A percentile compares a stretch with the other conserved stretches of the same genome.
Evolutionary conservation across 2,888 invertebrate species (phyloP).

Genomic region (Pomacea canaliculata): DNA sequence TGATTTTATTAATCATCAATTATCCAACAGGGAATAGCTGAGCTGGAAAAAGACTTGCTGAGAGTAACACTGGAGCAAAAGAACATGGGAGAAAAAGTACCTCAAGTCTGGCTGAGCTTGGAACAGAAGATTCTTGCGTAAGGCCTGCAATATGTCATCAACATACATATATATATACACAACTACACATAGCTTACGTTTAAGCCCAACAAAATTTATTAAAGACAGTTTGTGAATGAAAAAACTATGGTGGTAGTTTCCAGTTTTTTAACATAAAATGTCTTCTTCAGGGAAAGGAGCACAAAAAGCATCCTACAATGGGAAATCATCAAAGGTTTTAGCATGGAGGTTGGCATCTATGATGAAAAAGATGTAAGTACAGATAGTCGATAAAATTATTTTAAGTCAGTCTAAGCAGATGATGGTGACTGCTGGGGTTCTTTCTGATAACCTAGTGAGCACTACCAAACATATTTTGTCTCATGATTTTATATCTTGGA

Average conservation of each 20-base stretch:
- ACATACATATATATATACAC: not conserved
- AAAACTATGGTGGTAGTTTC: no score
- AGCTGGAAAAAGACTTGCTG: slow-evolving; percentile 57
- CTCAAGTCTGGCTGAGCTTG: slow-evolving; percentile 67
- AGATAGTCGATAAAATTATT: no score
- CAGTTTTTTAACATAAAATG: not conserved
- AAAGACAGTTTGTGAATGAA: not conserved
- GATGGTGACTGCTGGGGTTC: no score
- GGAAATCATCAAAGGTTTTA: slow-evolving; percentile 47
- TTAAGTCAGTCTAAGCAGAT: no score
- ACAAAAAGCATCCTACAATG: slow-evolving; percentile 51
- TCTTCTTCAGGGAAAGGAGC: slow-evolving; percentile 42
- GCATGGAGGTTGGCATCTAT: slow-evolving; percentile 58
- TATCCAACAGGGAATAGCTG: slow-evolving; percentile 54
- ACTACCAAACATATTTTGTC: no score
- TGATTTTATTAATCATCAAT: no score
- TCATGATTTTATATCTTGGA: no score
- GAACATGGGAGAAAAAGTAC: slow-evolving; percentile 69
- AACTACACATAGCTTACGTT: not conserved
- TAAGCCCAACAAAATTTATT: not conserved
- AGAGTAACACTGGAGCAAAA: slow-evolving; percentile 62
- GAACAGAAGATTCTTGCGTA: slow-evolving; percentile 63
- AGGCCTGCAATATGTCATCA: slow-evolving; percentile 24
- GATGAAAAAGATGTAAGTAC: slow-evolving; percentile 61
- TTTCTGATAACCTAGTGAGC: no score